A percentile compares a stretch with the other conserved stretches of the same genome.
phyloP scores from a whole-genome alignment of 2,888 invertebrate genomes.

The Epistrophe grossulariae region DNA sequence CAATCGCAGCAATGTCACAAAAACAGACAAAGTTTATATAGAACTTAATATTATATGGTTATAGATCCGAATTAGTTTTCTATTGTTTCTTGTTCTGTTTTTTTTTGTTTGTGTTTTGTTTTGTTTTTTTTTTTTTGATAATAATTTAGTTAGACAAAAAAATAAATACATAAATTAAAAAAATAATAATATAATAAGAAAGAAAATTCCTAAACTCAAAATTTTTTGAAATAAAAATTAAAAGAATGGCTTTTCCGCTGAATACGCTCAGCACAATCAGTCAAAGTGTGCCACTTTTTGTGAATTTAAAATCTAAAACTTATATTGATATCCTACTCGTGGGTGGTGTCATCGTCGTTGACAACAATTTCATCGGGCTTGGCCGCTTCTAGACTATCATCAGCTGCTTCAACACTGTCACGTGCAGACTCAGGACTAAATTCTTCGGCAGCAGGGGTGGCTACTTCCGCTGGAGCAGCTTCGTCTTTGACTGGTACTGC shows the following conservation, averaged over 20 bases:
- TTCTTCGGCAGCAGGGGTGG: constrained; percentile 48
- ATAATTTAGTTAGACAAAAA: constrained; percentile 76
- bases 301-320: constrained; percentile 57
- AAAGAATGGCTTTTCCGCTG: constrained; percentile 69
- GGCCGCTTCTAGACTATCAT: constrained; percentile 80
- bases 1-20: constrained; percentile 76
- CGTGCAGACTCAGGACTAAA: constrained; percentile 79
- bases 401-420: constrained; percentile 78
- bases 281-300: constrained; percentile 78
- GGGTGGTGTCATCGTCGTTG: constrained; percentile 79
- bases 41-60: constrained; percentile 68
- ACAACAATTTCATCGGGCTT: constrained; percentile 81
- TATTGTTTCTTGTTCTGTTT: constrained; percentile 26
- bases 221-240: constrained; percentile 65
- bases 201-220: constrained; percentile 68
- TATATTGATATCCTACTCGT: constrained; percentile 60
- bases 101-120: constrained; percentile 17
- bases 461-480: constrained; percentile 60
- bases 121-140: constrained; percentile 29
- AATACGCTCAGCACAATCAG: constrained; percentile 73
- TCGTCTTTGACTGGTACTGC: constrained; percentile 56
- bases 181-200: constrained; percentile 50
- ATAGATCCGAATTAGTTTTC: constrained; percentile 57
- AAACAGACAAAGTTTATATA: constrained; percentile 70
- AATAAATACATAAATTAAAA: constrained; percentile 77